Base-by-base conservation (phyloP, 2,888 invertebrate genomes). In the Willowsia nigromaculata region DNA sequence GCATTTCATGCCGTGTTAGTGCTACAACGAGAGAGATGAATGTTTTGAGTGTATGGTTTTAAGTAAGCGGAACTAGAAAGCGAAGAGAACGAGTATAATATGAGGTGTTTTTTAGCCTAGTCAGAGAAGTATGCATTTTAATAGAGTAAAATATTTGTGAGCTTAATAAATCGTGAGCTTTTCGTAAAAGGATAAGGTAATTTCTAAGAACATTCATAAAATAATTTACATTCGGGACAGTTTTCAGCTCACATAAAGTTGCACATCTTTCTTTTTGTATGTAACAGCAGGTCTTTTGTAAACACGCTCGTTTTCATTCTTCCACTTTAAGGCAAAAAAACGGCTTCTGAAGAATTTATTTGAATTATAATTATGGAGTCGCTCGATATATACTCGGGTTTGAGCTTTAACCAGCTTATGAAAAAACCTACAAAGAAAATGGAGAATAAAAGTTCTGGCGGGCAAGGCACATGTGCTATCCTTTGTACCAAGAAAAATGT, bases 271-370 rank as follows among this genome's bases (percentile, higher is more conserved):
- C 3, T 37, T 25, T 18, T 18, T 25, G 65, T 74, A 74, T 15
- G 37, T 68, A 65, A 33, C 33, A 18, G 68, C 40, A 37, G 18
- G 74, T 15, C 74, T 27, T 74, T 37, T 74, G 74, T 74, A 74
- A 74, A 74, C 74, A 74, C 30, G 74, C 50, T 74, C 47, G 74
- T 74, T 74, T 27, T 43, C 30, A 5, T 74, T 50, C 74, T 47
- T 15, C 47, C 47, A 74, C 37, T 50, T 13, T 50, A 43, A 25
- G 43, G 71, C 43, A 27, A 50, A 68, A 59, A 74, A 50, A n/a
- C n/a, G 74, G 74, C 47, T 74, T 74, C 74, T 50, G 50, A 74
- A 74, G 74, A 50, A 74, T 74, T 74, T 74, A 74, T 50, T 74
- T 74, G 74, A 74, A 74, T 74, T 74, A 50, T 74, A 74, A 74